Conservation (phyloP, 23 tunicate genomes). For the Ciona savignyi region DNA sequence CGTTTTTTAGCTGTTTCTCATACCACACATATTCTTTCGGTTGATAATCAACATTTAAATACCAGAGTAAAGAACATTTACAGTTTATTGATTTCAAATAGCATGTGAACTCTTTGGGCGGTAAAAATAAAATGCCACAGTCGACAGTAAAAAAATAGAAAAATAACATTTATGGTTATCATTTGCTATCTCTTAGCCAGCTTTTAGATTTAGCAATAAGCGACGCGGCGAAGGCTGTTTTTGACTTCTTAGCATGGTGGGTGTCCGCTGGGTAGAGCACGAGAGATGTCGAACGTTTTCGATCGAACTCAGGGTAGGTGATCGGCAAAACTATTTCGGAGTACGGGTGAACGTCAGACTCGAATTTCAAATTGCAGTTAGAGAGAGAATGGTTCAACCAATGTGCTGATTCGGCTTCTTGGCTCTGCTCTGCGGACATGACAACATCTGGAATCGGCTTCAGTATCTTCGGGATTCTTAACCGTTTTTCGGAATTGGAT, state of each 20-base stretch:
- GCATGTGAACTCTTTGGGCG: no score
- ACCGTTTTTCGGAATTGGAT: background rate
- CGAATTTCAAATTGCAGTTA: background rate
- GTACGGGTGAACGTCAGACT: slow-evolving; percentile 19
- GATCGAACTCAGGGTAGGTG: slow-evolving; percentile 7
- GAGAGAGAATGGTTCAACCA: slow-evolving; percentile 21
- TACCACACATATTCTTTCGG: no score
- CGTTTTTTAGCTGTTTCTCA: no score
- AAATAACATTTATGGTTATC: background rate
- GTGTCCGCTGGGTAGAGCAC: slow-evolving; percentile 4
- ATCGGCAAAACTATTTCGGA: slow-evolving; percentile 21
- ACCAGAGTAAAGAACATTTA: no score
- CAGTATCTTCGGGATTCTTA: background rate
- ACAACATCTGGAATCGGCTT: slow-evolving; percentile 10
- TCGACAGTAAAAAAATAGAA: no score
- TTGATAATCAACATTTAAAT: no score
- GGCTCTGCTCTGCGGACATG: background rate
- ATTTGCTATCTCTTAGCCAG: slow-evolving; percentile 22
- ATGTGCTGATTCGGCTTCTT: background rate
- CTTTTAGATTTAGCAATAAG: slow-evolving; percentile 27
- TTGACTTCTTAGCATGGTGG: slow-evolving; percentile 2
- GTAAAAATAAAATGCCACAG: no score
- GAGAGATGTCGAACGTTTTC: slow-evolving; percentile 36
- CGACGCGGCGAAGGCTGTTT: slow-evolving; percentile 8
- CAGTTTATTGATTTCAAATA: no score